These are phyloP conservation scores for Thecophora atra DNA, from an alignment of 2,888 invertebrate species.

Conservation along the genomic window DNA sequence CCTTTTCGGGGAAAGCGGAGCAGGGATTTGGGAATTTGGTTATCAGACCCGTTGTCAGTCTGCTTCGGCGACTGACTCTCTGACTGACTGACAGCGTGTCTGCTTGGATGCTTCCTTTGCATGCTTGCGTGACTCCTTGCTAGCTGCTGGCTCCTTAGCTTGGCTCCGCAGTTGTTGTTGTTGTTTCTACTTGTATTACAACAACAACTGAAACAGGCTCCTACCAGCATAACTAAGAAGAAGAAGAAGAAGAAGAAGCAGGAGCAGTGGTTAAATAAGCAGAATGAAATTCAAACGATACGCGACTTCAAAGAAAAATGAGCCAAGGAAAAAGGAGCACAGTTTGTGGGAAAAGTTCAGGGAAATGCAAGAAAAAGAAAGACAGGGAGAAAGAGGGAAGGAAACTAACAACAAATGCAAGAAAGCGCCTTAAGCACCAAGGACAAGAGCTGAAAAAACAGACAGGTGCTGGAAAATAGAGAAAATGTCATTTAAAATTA, in stretches of 20 bases:
- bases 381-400: no score
- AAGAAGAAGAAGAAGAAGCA: background rate
- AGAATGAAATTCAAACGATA: slow-evolving; percentile 17
- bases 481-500: background rate
- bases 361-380: slow-evolving; percentile 17
- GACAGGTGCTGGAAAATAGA: background rate
- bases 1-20: slow-evolving; percentile 46
- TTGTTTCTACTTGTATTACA: background rate
- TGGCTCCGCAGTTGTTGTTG: background rate
- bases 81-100: background rate
- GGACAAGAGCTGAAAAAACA: background rate
- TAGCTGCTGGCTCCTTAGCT: background rate
- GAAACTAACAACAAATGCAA: background rate
- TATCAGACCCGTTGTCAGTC: background rate
- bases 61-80: background rate
- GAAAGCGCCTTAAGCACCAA: slow-evolving; percentile 2
- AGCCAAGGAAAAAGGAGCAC: background rate
- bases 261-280: slow-evolving; percentile 3
- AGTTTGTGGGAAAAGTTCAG: slow-evolving; percentile 23
- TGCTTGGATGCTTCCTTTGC: background rate
- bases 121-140: background rate
- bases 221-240: background rate
- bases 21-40: background rate
- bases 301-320: slow-evolving; percentile 21
- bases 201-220: background rate